A percentile compares a stretch with the other conserved stretches of the same genome.
These are phyloP conservation scores for Monarcha castaneiventris DNA, from an alignment of 2,113 vertebrate species.

Conservation along the genomic window DNA sequence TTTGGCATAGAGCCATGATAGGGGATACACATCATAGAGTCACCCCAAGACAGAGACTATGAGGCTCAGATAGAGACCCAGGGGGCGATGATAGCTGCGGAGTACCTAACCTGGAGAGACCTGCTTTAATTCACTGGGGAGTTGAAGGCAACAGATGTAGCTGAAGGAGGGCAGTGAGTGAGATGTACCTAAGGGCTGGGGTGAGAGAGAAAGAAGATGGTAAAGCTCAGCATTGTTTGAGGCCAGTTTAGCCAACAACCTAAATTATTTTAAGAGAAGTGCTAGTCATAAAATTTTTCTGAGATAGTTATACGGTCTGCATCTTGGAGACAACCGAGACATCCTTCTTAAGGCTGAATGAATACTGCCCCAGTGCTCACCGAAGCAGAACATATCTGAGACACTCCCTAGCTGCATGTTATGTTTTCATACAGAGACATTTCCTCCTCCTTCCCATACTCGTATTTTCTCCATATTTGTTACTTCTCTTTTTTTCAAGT, in stretches of 20 bases:
- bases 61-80: background rate
- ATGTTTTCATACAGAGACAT: background rate
- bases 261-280: background rate
- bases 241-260: background rate
- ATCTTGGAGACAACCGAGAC: background rate
- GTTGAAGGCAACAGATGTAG: background rate
- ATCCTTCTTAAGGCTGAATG: background rate
- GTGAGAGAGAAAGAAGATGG: background rate
- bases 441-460: background rate
- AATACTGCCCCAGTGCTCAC: background rate
- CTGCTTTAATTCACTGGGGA: background rate
- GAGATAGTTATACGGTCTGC: fast-evolving
- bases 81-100: no score
- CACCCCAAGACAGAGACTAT: no score
- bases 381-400: background rate
- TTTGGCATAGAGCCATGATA: no score
- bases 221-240: background rate
- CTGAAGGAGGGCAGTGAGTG: background rate
- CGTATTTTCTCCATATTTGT: background rate
- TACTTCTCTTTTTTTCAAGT: background rate
- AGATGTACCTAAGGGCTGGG: background rate
- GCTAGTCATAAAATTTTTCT: background rate
- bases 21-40: no score
- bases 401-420: background rate
- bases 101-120: background rate